Conservation (phyloP, 23 tunicate genomes). For the Oikopleura dioica region DNA sequence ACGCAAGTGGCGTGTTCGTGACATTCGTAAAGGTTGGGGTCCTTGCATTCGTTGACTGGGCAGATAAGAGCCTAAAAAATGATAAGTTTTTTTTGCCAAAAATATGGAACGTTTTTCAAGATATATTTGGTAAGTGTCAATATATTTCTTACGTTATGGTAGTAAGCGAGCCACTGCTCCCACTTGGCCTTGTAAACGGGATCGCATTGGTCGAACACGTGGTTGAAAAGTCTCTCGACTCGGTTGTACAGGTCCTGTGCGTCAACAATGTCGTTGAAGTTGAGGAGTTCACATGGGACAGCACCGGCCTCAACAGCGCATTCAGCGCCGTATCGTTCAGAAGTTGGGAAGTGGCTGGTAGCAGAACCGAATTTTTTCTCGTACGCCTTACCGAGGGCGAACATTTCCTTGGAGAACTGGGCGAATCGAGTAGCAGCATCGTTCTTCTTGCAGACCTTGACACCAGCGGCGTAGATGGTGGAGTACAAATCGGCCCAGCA, state of each 20-base stretch:
- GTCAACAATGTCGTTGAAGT: background rate
- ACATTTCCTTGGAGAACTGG: background rate
- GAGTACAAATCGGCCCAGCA: background rate
- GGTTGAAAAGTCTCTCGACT: background rate
- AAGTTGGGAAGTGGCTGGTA: background rate
- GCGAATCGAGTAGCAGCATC: background rate
- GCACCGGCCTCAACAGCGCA: slow-evolving; percentile 10
- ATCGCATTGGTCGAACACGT: background rate
- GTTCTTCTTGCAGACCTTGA: background rate
- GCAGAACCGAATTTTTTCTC: slow-evolving; percentile 4
- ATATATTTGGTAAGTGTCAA: too few species aligned
- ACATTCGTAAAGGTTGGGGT: background rate
- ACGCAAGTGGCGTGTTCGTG: background rate
- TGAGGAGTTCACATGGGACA: background rate
- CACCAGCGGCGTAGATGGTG: background rate
- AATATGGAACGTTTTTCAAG: too few species aligned
- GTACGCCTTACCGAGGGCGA: background rate
- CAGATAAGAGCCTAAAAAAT: background rate
- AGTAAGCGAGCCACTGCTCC: background rate
- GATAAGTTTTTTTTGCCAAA: too few species aligned
- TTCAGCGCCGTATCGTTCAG: slow-evolving; percentile 4
- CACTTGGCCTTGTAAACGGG: slow-evolving; percentile 2
- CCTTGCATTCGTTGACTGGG: slow-evolving; percentile 11
- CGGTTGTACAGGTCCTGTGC: background rate
- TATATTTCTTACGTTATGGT: too few species aligned